A percentile compares a stretch with the other conserved stretches of the same genome.
Evolutionary conservation across 2,888 invertebrate genomes (phyloP).

Genomic region (Andricus curvator): DNA sequence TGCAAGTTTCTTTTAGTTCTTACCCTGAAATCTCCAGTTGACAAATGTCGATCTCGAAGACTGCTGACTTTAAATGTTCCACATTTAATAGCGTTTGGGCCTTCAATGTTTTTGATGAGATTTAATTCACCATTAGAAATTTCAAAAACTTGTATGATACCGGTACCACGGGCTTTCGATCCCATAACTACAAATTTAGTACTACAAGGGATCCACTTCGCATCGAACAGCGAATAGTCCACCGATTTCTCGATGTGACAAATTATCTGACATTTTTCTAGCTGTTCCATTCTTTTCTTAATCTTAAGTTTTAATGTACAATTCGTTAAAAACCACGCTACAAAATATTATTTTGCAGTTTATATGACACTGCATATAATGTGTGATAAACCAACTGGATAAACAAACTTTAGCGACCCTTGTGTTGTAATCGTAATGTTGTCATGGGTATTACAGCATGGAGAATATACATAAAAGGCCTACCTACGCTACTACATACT

Average conservation of each 20-base stretch:
- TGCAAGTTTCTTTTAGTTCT: neutral
- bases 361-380: too few relatives aligned
- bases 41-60: conserved; percentile 88
- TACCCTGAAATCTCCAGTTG: conserved; percentile 91
- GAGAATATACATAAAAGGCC: too few relatives aligned
- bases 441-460: too few relatives aligned
- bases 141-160: conserved; percentile 90
- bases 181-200: conserved; percentile 95
- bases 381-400: too few relatives aligned
- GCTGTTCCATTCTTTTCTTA: conserved; percentile 76
- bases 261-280: conserved; percentile 94
- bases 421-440: too few relatives aligned
- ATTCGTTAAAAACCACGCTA: neutral
- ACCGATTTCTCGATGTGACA: conserved; percentile 90
- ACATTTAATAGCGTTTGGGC: conserved; percentile 93
- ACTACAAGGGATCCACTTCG: conserved; percentile 97
- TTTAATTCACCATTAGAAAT: conserved; percentile 87
- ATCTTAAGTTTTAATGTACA: neutral
- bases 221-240: conserved; percentile 92
- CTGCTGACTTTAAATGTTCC: conserved; percentile 95
- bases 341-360: too few relatives aligned
- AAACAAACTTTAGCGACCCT: too few relatives aligned
- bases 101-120: conserved; percentile 86
- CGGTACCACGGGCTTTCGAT: conserved; percentile 90
- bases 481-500: too few relatives aligned